A percentile compares a stretch with the other conserved stretches of the same genome.
These are phyloP conservation scores for Hormiphora californensis DNA, from an alignment of 37 sponge, comb jelly and placozoan species.

Conservation along the genomic window DNA sequence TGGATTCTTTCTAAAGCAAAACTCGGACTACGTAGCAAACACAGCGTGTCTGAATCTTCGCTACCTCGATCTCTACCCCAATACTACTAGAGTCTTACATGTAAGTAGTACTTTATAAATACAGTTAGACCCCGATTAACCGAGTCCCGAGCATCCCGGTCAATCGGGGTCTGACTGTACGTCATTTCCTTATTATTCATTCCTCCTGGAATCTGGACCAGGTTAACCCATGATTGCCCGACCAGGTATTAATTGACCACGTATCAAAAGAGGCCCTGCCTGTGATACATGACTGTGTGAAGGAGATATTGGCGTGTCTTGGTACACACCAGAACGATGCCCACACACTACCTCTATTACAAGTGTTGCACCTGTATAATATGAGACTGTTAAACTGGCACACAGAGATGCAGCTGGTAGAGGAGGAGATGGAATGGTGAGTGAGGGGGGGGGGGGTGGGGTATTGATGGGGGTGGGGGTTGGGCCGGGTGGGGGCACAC, in stretches of 20 bases:
- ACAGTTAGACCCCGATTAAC: background rate
- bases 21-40: slow-evolving; percentile 24
- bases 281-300: background rate
- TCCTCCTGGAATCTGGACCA: background rate
- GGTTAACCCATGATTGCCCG: too few relatives aligned
- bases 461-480: too few relatives aligned
- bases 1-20: slow-evolving; percentile 38
- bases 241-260: slow-evolving; percentile 5
- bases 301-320: background rate
- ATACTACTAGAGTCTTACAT: slow-evolving; percentile 5
- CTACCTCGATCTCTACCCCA: slow-evolving; percentile 31
- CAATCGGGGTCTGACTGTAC: background rate
- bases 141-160: too few relatives aligned
- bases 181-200: background rate
- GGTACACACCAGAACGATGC: slow-evolving; percentile 19
- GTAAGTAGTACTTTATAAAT: background rate
- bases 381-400: background rate
- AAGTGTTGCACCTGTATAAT: background rate
- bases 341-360: slow-evolving; percentile 11
- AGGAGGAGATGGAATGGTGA: slow-evolving; percentile 1
- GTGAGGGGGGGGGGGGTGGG: too few relatives aligned
- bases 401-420: background rate
- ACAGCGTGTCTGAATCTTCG: slow-evolving; percentile 35
- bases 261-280: slow-evolving; percentile 22
- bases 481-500: too few relatives aligned